phyloP scores from a whole-genome alignment of 2,113 vertebrate species.

The Ascaphus truei region DNA sequence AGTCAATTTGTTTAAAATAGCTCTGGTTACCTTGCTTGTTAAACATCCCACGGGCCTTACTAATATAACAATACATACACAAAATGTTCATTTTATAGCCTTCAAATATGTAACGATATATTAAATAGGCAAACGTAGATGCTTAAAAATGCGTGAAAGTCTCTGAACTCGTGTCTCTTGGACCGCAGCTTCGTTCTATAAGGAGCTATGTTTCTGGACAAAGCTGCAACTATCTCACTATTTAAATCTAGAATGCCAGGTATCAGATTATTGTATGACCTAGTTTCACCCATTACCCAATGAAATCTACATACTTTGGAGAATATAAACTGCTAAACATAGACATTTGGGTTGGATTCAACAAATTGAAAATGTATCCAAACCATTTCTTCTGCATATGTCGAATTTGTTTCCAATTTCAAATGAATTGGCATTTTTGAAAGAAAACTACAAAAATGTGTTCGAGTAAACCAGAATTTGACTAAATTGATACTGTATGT shows the following conservation, averaged over 20 bases:
- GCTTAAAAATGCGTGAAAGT: neutral
- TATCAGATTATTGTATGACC: conserved; percentile 11
- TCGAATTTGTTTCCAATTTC: neutral
- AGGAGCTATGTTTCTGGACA: neutral
- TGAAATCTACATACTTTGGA: conserved; percentile 10
- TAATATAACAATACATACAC: neutral
- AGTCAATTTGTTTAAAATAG: neutral
- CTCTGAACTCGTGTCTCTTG: conserved; percentile 1
- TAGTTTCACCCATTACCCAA: conserved; percentile 3
- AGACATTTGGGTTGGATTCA: neutral
- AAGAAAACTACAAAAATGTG: no score
- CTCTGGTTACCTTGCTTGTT: neutral
- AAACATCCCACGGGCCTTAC: neutral
- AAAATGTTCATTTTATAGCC: neutral
- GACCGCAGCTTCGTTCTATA: no score
- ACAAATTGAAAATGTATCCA: neutral
- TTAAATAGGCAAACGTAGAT: neutral
- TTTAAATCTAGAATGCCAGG: neutral
- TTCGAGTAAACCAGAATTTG: no score
- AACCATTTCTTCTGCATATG: neutral
- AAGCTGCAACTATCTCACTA: neutral
- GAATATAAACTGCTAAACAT: neutral
- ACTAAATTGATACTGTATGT: no score
- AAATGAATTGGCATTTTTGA: no score
- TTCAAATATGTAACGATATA: neutral